Conservation (phyloP, 1,140 invertebrate species). For the Pogonognathellus flavescens region DNA sequence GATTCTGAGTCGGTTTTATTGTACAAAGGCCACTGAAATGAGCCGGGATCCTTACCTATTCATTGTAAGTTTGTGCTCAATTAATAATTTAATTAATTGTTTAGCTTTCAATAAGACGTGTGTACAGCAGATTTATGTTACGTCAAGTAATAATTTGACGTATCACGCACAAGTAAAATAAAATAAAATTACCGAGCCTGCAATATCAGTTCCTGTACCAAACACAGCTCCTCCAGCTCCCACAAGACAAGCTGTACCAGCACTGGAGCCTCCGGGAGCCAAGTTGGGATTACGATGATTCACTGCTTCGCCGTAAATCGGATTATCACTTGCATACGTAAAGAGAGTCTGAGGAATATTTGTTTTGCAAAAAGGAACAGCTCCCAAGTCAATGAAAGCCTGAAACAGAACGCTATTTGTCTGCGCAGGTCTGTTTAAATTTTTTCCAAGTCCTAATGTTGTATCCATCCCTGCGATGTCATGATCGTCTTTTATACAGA, state of each 20-base stretch:
- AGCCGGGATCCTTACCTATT: conserved; percentile 51
- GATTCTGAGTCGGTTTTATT: conserved; percentile 14
- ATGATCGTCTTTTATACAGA: conserved; percentile 69
- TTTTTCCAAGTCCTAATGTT: conserved; percentile 69
- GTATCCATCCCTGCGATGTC: conserved; percentile 71
- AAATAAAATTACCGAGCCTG: conserved; percentile 47
- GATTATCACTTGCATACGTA: conserved; percentile 60
- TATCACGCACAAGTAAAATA: too few relatives aligned
- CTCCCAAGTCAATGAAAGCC: conserved; percentile 68
- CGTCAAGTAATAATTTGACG: too few relatives aligned
- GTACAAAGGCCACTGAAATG: conserved; percentile 52
- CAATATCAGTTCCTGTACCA: conserved; percentile 54
- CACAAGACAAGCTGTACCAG: conserved; percentile 50
- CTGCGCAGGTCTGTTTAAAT: conserved; percentile 68
- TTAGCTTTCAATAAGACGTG: too few relatives aligned
- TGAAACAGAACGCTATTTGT: conserved; percentile 68
- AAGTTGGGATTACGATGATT: conserved; percentile 43
- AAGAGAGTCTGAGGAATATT: conserved; percentile 70
- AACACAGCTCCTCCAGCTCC: conserved; percentile 28
- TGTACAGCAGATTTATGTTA: too few relatives aligned
- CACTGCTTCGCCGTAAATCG: conserved; percentile 55
- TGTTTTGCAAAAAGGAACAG: conserved; percentile 71
- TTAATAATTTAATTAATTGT: too few relatives aligned
- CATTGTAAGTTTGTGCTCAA: too few relatives aligned
- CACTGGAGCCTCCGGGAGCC: conserved; percentile 50